Evolutionary conservation across 1,140 invertebrate species (phyloP).

Genomic region (Teleogryllus occipitalis): DNA sequence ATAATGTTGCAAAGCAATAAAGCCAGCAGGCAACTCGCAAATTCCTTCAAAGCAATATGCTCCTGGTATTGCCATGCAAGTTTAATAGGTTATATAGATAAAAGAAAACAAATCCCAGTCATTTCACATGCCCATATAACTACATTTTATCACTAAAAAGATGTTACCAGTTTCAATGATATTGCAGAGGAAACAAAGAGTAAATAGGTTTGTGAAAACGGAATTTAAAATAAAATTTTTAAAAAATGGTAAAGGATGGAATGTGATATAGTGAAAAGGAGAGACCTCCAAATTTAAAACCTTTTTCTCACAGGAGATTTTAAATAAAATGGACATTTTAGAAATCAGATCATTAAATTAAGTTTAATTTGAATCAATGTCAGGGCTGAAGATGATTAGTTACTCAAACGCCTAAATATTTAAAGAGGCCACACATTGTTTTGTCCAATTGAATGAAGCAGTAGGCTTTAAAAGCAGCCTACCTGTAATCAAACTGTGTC

Average conservation of each 20-base stretch:
- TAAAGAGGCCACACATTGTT: background rate
- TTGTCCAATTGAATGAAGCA: background rate
- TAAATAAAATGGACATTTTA: too few relatives aligned
- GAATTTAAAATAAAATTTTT: background rate
- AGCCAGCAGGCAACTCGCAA: background rate
- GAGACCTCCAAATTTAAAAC: too few relatives aligned
- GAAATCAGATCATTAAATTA: too few relatives aligned
- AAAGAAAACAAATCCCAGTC: background rate
- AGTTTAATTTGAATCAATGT: too few relatives aligned
- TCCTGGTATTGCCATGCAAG: background rate
- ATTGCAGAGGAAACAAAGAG: background rate
- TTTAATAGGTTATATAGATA: background rate
- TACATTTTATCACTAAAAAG: background rate
- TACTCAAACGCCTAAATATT: background rate
- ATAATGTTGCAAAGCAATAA: background rate
- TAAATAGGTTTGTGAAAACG: background rate
- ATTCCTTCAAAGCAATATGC: background rate
- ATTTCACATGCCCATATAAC: background rate
- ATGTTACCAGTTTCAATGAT: background rate
- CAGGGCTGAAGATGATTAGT: too few relatives aligned
- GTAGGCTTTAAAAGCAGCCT: slow-evolving; percentile 9
- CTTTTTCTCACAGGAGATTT: too few relatives aligned
- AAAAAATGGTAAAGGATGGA: background rate
- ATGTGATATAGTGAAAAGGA: too few relatives aligned
- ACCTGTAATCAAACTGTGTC: slow-evolving; percentile 56